Base-by-base conservation (phyloP, 1,140 invertebrate genomes). In the Aphelinus atriplicis region DNA sequence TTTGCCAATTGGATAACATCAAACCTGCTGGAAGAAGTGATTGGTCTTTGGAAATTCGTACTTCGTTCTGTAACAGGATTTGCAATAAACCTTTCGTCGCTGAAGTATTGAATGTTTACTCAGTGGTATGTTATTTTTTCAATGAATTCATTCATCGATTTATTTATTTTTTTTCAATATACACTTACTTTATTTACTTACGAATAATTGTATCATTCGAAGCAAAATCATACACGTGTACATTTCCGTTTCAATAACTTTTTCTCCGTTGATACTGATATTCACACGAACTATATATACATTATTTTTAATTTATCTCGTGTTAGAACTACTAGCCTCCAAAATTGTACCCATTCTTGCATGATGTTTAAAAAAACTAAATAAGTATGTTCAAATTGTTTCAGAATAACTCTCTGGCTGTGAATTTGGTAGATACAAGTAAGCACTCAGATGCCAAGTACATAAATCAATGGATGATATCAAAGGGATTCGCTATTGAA, bases 1-100 rank as follows among this genome's bases (percentile, higher is more conserved):
- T 84, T 10, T 88, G 86, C 60, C 81, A 81, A 9, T 77, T 88
- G 10, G 77, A 78, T 60, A 83, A 85, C 46, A 45, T 83, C 3
- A 80, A 78, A 64, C 86, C 86, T 2, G 6, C 3, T 6, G 48
- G 72, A 3, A 75, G 64, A 58, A 47, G 58, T 9, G 68, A 75
- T 7, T 86, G 84, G 85, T 26, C 77, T 2, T 68, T 9, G 26
- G 48, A 10, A 51, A 75, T 78, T 4, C 78, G 51, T 1, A 62
- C 72, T 10, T 43, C 62, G 7, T 85, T 86, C 69, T 42, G 69
- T 0, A 45, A 71, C 0, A 76, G 71, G 68, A 73, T 78, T 3
- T 45, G 2, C 1, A 53, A 75, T 0, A 72, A 67, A 55, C 71
- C 78, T 50, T 61, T 84, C 42, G 45, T 78, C 45, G 80, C 78